Percentiles rank a stretch among this genome's conserved stretches.
phyloP scores from a whole-genome alignment of 2,797 vertebrate genomes.

The Tinamus major region DNA sequence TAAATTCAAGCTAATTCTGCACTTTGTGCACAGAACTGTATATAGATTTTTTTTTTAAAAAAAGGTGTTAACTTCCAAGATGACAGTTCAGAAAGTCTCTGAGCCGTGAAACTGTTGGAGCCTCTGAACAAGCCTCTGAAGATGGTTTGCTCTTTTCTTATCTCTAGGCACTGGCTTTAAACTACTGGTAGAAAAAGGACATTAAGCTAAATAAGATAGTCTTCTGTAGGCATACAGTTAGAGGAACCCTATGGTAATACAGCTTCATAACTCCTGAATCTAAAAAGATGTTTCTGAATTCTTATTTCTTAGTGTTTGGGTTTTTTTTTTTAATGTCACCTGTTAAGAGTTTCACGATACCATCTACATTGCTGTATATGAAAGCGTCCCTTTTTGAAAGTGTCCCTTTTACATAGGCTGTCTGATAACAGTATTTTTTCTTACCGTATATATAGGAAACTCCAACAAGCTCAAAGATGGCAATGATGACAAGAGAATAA shows the following conservation, averaged over 20 bases:
- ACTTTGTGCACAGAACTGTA: background rate
- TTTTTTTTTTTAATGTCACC: background rate
- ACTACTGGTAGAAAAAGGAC: background rate
- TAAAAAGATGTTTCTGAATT: background rate
- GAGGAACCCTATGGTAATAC: background rate
- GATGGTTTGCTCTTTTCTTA: background rate
- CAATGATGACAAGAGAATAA: conserved; percentile 96
- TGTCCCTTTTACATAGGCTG: background rate
- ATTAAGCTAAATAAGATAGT: background rate
- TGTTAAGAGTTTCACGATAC: background rate
- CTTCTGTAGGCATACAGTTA: background rate
- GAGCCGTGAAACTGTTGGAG: background rate
- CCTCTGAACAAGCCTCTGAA: background rate
- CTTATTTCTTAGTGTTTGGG: background rate
- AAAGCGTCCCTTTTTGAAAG: background rate
- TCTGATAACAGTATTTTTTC: background rate
- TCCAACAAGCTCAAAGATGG: conserved; percentile 95
- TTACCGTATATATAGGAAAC: conserved; percentile 96
- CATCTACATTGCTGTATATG: background rate
- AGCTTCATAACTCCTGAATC: background rate
- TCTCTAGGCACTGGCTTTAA: background rate
- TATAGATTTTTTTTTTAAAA: background rate
- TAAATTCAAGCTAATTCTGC: background rate
- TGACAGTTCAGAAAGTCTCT: background rate
- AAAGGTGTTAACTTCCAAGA: background rate